Conservation (phyloP, 2,888 invertebrate genomes). For the Busseola fusca region DNA sequence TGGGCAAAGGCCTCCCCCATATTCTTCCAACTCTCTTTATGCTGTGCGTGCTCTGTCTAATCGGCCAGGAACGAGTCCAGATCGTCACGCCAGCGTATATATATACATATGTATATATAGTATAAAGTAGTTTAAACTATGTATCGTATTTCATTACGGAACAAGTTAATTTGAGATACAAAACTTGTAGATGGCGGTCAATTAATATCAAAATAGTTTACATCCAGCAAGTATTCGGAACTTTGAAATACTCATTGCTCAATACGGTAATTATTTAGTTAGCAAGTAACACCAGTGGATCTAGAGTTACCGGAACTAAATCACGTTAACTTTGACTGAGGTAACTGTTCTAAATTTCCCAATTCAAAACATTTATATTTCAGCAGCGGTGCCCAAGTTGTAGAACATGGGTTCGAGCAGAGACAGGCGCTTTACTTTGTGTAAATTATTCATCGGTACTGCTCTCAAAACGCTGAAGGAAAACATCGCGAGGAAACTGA, state of each 20-base stretch:
- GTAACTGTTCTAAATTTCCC: background rate
- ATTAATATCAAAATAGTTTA: conserved; percentile 38
- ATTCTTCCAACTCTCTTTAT: too few relatives aligned
- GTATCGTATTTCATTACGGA: background rate
- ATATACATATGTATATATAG: background rate
- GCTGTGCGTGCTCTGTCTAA: too few relatives aligned
- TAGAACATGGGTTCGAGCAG: background rate
- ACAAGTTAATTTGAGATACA: conserved; percentile 21
- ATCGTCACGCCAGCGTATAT: background rate
- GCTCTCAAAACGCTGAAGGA: background rate
- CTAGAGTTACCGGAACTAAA: conserved; percentile 1
- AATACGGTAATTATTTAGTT: conserved; percentile 28
- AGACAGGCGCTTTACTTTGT: background rate
- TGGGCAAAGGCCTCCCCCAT: too few relatives aligned
- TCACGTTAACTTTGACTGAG: conserved; percentile 6
- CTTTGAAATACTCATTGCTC: conserved; percentile 17
- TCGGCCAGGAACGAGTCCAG: too few relatives aligned
- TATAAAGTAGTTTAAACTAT: background rate
- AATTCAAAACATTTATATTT: background rate
- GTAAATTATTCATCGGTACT: background rate
- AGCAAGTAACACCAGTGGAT: background rate
- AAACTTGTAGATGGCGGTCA: conserved; percentile 1
- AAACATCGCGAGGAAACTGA: background rate
- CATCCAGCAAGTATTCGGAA: conserved; percentile 11
- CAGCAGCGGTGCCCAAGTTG: background rate